phyloP scores from a whole-genome alignment of 1,140 invertebrate species.

The Philopotamus ludificatus region DNA sequence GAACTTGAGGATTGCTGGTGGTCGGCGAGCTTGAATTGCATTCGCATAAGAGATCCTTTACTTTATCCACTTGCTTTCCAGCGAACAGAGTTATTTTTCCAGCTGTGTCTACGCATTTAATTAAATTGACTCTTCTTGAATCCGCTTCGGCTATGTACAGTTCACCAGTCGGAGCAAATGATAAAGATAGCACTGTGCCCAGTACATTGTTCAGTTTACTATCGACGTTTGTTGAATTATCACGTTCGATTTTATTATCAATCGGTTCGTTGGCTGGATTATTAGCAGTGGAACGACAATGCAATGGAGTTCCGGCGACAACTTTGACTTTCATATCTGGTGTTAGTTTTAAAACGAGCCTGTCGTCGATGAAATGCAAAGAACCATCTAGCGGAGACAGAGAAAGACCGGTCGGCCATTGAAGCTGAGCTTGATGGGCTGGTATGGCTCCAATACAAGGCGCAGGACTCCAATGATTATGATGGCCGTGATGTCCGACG shows the following conservation, averaged over 20 bases:
- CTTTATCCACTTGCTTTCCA: constrained; percentile 68
- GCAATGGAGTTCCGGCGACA: constrained; percentile 86
- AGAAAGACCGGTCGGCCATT: constrained; percentile 93
- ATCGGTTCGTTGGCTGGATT: constrained; percentile 23
- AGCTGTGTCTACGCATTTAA: constrained; percentile 77
- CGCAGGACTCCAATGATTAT: constrained; percentile 87
- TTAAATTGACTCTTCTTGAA: constrained; percentile 83
- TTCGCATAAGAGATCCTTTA: constrained; percentile 58
- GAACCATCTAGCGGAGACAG: constrained; percentile 91
- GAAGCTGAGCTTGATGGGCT: constrained; percentile 79
- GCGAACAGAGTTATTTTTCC: constrained; percentile 83
- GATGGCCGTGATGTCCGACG: constrained; percentile 88
- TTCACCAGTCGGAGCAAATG: constrained; percentile 90
- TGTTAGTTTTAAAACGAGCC: constrained; percentile 88
- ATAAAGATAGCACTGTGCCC: constrained; percentile 77
- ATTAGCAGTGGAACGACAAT: constrained; percentile 64
- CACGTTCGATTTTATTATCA: constrained; percentile 31
- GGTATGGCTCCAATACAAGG: constrained; percentile 80
- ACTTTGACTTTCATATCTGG: constrained; percentile 87
- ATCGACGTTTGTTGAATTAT: constrained; percentile 41
- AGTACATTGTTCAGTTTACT: constrained; percentile 60
- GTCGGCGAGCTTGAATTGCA: constrained; percentile 59
- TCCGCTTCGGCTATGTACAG: constrained; percentile 93
- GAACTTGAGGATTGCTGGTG: constrained; percentile 53
- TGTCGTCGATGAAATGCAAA: constrained; percentile 93